Percentiles rank a stretch among this genome's conserved stretches.
These are phyloP conservation scores for Platypus cylindrus DNA, from an alignment of 2,888 invertebrate genomes.

Conservation along the genomic window DNA sequence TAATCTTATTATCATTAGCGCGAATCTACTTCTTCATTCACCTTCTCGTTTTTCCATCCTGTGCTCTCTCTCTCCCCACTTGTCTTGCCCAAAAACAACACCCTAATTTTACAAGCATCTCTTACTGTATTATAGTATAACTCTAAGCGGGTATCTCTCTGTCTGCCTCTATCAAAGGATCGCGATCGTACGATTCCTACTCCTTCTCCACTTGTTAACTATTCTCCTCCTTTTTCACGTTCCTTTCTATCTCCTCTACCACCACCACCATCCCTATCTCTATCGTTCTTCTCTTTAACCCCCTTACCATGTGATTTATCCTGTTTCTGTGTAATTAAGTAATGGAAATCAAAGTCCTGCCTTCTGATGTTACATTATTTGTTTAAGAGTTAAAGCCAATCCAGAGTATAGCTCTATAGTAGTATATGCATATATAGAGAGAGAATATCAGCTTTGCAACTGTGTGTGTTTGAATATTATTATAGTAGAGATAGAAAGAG, in stretches of 20 bases:
- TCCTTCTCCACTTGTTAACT: constrained; percentile 3
- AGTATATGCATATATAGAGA: too few species aligned
- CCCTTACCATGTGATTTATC: constrained; percentile 12
- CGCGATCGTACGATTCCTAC: constrained; percentile 17
- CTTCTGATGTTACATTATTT: constrained; percentile 32
- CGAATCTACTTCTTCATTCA: constrained; percentile 24
- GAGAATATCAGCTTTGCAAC: too few species aligned
- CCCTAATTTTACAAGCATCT: constrained; percentile 25
- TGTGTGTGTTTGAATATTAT: constrained; percentile 15
- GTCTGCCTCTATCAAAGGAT: constrained; percentile 32
- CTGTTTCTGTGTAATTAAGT: constrained; percentile 36
- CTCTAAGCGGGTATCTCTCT: too few species aligned
- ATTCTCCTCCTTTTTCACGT: too few species aligned
- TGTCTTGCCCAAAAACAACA: too few species aligned
- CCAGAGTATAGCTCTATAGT: too few species aligned
- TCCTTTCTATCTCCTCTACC: too few species aligned
- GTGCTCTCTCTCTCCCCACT: too few species aligned
- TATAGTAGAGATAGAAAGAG: too few species aligned
- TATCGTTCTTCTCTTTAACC: constrained; percentile 1
- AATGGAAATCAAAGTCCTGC: constrained; percentile 37
- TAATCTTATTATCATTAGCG: constrained; percentile 38
- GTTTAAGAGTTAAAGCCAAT: constrained; percentile 29
- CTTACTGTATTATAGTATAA: constrained; percentile 20
- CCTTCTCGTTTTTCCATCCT: too few species aligned
- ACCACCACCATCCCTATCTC: too few species aligned